phyloP scores from a whole-genome alignment of 2,797 vertebrate genomes.

The Thaleichthys pacificus region DNA sequence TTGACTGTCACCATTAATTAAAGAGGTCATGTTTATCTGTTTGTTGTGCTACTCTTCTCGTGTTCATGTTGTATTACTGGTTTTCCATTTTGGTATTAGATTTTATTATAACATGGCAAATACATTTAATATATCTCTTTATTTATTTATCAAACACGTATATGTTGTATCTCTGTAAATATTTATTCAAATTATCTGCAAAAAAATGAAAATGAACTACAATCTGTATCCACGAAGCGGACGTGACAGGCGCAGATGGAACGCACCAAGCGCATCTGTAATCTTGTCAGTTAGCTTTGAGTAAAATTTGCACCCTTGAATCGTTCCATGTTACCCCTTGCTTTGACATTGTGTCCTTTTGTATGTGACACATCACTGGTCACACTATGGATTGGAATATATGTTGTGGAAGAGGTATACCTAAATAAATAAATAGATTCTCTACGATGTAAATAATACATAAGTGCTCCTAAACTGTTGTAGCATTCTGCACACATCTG shows the following conservation, averaged over 20 bases:
- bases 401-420: conserved; percentile 45
- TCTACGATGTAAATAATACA: conserved; percentile 62
- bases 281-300: conserved; percentile 56
- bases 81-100: conserved; percentile 61
- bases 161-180: conserved; percentile 65
- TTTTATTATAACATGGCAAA: conserved; percentile 62
- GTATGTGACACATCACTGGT: conserved; percentile 30
- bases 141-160: conserved; percentile 65
- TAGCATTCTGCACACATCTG: conserved; percentile 53
- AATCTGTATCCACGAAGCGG: conserved; percentile 39
- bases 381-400: conserved; percentile 46
- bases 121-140: conserved; percentile 48
- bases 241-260: conserved; percentile 39
- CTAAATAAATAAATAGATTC: conserved; percentile 23
- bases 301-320: conserved; percentile 56
- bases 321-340: conserved; percentile 35
- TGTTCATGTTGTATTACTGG: conserved; percentile 64
- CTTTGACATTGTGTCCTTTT: conserved; percentile 46
- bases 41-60: conserved; percentile 64
- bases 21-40: conserved; percentile 50
- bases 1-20: conserved; percentile 34
- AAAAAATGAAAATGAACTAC: conserved; percentile 30
- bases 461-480: conserved; percentile 54
- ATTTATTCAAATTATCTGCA: conserved; percentile 46
- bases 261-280: conserved; percentile 30